Evolutionary conservation across 2,888 invertebrate species (phyloP).

Genomic region (Caenorhabditis virilis): DNA sequence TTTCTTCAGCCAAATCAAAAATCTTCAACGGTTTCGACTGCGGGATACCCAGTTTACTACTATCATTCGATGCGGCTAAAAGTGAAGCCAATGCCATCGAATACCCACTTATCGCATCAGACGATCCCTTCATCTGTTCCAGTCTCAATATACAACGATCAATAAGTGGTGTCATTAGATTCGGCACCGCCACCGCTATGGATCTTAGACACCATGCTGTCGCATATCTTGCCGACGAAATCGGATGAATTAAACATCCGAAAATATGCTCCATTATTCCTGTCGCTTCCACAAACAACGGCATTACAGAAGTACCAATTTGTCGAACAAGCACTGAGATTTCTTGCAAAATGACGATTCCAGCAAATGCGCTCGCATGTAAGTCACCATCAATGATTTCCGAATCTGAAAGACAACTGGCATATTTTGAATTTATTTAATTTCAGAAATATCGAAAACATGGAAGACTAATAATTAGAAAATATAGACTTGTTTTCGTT

Average conservation of each 20-base stretch:
- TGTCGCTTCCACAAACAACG: slow-evolving; percentile 85
- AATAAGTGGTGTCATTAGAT: slow-evolving; percentile 88
- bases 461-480: no score
- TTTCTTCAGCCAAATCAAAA: slow-evolving; percentile 94
- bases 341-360: slow-evolving; percentile 85
- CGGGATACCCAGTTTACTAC: slow-evolving; percentile 90
- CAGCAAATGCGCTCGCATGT: slow-evolving; percentile 47
- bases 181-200: slow-evolving; percentile 84
- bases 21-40: slow-evolving; percentile 85
- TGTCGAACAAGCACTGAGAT: slow-evolving; percentile 86
- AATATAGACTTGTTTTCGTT: no score
- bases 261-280: slow-evolving; percentile 79
- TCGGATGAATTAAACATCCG: slow-evolving; percentile 88
- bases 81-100: slow-evolving; percentile 91
- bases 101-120: slow-evolving; percentile 78
- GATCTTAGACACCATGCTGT: slow-evolving; percentile 86
- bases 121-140: slow-evolving; percentile 86
- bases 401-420: neutral
- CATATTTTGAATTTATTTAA: neutral
- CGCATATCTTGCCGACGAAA: slow-evolving; percentile 87
- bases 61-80: slow-evolving; percentile 78
- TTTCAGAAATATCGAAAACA: neutral
- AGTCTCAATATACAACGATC: slow-evolving; percentile 77
- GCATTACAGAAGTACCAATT: slow-evolving; percentile 91
- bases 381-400: slow-evolving; percentile 32